Evolutionary conservation across 2,113 vertebrate species (phyloP).

Genomic region (Boulengeromyrus knoepffleri): DNA sequence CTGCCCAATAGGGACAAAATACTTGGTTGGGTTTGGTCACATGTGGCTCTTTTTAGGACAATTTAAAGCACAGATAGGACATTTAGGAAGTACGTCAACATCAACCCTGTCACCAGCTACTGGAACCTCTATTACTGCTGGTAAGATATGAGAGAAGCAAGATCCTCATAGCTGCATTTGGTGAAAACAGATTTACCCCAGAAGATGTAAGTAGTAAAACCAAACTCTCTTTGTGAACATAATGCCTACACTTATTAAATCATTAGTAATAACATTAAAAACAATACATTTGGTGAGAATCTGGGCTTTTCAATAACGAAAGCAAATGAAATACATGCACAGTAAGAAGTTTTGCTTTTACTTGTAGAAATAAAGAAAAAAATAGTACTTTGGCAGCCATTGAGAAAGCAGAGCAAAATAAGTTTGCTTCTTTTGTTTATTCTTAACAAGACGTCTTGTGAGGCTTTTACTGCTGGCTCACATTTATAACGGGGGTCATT

Average conservation of each 20-base stretch:
- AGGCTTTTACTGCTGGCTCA: neutral
- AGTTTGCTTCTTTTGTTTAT: neutral
- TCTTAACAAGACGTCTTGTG: constrained; percentile 49
- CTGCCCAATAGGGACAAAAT: neutral
- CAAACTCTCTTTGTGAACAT: neutral
- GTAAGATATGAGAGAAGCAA: neutral
- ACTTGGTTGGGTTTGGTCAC: neutral
- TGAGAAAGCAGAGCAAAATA: neutral
- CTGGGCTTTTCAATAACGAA: neutral
- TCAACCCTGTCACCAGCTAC: neutral
- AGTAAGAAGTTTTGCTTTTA: neutral
- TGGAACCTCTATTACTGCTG: neutral
- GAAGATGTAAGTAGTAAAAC: neutral
- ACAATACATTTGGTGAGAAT: neutral
- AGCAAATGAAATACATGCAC: neutral
- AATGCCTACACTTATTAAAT: neutral
- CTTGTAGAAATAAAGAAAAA: neutral
- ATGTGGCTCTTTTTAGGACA: neutral
- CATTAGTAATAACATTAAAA: neutral
- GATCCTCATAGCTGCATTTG: neutral
- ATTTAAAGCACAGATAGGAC: neutral
- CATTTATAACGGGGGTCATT: neutral
- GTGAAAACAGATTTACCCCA: neutral
- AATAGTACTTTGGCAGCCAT: neutral
- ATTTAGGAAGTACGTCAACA: neutral